Base-by-base conservation (phyloP, 2,888 invertebrate species). In the Magallana nippona region DNA sequence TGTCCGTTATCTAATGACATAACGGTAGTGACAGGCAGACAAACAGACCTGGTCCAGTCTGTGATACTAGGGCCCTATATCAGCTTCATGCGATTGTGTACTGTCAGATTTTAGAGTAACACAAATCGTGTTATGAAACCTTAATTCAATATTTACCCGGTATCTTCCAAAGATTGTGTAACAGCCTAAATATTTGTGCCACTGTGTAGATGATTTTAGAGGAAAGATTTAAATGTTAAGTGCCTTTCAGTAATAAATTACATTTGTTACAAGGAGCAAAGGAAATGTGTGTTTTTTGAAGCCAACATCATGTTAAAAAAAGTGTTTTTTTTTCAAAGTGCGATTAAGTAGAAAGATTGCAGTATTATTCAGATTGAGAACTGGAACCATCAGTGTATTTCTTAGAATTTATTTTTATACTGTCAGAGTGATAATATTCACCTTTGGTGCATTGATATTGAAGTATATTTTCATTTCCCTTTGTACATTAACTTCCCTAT, bases 141-240 rank as follows among this genome's bases (percentile, higher is more conserved):
- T 32, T 71, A 71, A 71, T 71, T 71, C 71, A 71, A 27, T 71
- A 71, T 71, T 71, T 71, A 71, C 71, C 27, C 13, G 10, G 71
- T 71, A 71, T 71, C 22, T 71, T 32, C 71, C 71, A 71, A 71
- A 71, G 71, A 71, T 71, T 71, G 71, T 71, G 27, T 71, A 71
- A 71, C 27, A 15, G 22, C 32, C 71, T 22, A 71, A 71, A 71
- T 71, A 71, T 71, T 71, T 71, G 71, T 15, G 71, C 71, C 71
- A 71, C 71, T 71, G 71, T 71, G 19, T 32, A 27, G 27, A 32
- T 71, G 60, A 60, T 60, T 60, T n/a, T 71, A 44, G 44, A 44
- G 44, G 27, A 71, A 15, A 71, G 10, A 71, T 71, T 71, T 71
- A 13, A 71, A 71, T 71, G 71, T 63, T 63, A 22, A 22, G 17